Base-by-base conservation (phyloP, 2,888 invertebrate species). In the Acrobasis consociella region DNA sequence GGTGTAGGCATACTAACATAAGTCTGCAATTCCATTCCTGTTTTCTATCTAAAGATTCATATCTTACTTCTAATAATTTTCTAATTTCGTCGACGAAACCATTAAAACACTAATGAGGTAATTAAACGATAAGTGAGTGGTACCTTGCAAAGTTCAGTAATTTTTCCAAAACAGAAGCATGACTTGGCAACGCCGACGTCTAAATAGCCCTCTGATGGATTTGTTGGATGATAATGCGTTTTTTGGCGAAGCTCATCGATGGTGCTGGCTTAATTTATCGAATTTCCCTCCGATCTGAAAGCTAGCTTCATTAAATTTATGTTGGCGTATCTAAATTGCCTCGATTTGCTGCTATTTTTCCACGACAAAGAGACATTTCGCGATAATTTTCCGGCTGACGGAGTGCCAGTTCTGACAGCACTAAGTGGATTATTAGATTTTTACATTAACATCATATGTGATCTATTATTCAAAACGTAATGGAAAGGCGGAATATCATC, bases 231-330 rank as follows among this genome's bases (percentile, higher is more conserved):
- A 87, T 74, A 71, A 58, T 70, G 83, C 85, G n/a, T 67, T 71
- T 82, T 82, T 80, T 75, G 65, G 64, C 67, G 50, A 72, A 64
- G 67, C 72, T 67, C 67, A 65, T 69, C 69, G 71, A 68, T 67
- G 68, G 64, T 64, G 60, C 70, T 68, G 68, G 71, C 69, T 73
- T 72, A 77, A 77, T 80, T 83, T 74, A 86, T 83, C 77, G 73
- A 83, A 85, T 85, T 87, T 89, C 83, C 86, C 60, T 69, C 74
- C 66, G 64, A 73, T 62, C 69, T 70, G 65, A 72, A 78, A 78
- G 75, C 69, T 73, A 72, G 66, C 78, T 76, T 76, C 70, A 80
- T 81, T 74, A 76, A 81, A 77, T 79, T 75, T 72, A 66, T 60
- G 51, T 65, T 63, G 46, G 62, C 49, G 17, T 50, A 62, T 66